Percentiles rank a stretch among this genome's conserved stretches.
These are phyloP conservation scores for Anneissia japonica DNA, from an alignment of 35 echinoderm and acorn worm genomes.

Conservation along the genomic window DNA sequence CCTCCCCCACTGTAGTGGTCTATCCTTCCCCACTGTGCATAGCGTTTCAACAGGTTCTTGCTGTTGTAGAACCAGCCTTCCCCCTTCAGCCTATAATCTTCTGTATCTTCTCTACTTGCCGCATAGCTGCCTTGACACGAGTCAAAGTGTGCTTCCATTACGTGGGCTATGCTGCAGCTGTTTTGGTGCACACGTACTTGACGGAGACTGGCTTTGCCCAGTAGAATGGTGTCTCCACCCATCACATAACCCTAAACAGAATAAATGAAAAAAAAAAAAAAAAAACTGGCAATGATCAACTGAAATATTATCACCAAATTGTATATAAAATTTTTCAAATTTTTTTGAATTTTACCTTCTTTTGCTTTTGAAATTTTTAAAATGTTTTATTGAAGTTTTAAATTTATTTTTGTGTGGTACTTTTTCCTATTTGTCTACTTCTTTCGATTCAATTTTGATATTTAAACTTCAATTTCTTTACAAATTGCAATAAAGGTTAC, in stretches of 20 bases:
- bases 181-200: slow-evolving; percentile 51
- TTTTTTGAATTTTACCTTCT: too few relatives aligned
- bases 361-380: too few relatives aligned
- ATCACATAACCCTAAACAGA: slow-evolving; percentile 43
- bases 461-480: too few relatives aligned
- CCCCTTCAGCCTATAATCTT: slow-evolving; percentile 42
- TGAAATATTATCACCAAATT: too few relatives aligned
- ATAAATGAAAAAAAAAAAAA: too few relatives aligned
- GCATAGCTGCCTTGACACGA: slow-evolving; percentile 33
- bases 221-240: slow-evolving; percentile 46
- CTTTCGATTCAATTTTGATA: too few relatives aligned
- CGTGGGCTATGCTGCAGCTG: slow-evolving; percentile 35
- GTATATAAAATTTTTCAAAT: too few relatives aligned
- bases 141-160: slow-evolving; percentile 12
- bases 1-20: slow-evolving; percentile 72
- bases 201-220: slow-evolving; percentile 55
- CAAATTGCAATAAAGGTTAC: too few relatives aligned
- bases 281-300: too few relatives aligned
- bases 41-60: slow-evolving; percentile 32
- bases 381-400: too few relatives aligned
- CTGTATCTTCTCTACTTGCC: slow-evolving; percentile 9
- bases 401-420: too few relatives aligned
- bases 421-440: too few relatives aligned
- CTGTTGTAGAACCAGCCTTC: slow-evolving; percentile 39
- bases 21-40: slow-evolving; percentile 75